phyloP scores from a whole-genome alignment of 2,888 invertebrate genomes.

The Camponotus fellah region DNA sequence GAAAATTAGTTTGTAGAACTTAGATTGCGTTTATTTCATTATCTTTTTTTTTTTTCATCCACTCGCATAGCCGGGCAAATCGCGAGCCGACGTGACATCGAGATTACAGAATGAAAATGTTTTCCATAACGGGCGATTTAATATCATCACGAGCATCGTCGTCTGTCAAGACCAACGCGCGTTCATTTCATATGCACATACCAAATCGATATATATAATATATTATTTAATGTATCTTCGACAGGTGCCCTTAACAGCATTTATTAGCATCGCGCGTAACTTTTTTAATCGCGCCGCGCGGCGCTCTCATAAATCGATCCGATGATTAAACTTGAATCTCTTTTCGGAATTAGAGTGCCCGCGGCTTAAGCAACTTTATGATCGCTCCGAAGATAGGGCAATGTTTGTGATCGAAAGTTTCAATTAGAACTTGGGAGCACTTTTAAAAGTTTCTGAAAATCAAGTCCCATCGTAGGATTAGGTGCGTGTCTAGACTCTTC shows the following conservation, averaged over 20 bases:
- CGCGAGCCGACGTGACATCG: constrained; percentile 34
- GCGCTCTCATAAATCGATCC: constrained; percentile 40
- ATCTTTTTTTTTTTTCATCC: constrained; percentile 27
- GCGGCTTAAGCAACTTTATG: constrained; percentile 69
- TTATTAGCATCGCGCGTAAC: constrained; percentile 54
- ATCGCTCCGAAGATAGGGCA: constrained; percentile 64
- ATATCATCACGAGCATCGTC: constrained; percentile 39
- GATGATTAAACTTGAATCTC: constrained; percentile 63
- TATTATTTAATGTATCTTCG: constrained; percentile 50
- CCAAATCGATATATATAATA: constrained; percentile 20
- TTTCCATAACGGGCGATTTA: constrained; percentile 51
- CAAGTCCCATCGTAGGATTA: constrained; percentile 62
- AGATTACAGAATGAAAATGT: constrained; percentile 52
- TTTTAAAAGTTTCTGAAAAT: constrained; percentile 64
- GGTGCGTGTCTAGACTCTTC: constrained; percentile 52
- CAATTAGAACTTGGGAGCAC: constrained; percentile 66
- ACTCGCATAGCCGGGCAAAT: constrained; percentile 8
- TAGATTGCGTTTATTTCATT: constrained; percentile 28
- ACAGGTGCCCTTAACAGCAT: constrained; percentile 34
- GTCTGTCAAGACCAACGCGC: constrained; percentile 35
- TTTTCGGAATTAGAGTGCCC: constrained; percentile 62
- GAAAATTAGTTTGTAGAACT: background rate
- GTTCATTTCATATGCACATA: constrained; percentile 25
- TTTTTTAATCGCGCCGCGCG: constrained; percentile 47
- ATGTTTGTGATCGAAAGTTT: constrained; percentile 69